phyloP scores from a whole-genome alignment of 2,888 invertebrate species.

The Hipparchia sbordonii region DNA sequence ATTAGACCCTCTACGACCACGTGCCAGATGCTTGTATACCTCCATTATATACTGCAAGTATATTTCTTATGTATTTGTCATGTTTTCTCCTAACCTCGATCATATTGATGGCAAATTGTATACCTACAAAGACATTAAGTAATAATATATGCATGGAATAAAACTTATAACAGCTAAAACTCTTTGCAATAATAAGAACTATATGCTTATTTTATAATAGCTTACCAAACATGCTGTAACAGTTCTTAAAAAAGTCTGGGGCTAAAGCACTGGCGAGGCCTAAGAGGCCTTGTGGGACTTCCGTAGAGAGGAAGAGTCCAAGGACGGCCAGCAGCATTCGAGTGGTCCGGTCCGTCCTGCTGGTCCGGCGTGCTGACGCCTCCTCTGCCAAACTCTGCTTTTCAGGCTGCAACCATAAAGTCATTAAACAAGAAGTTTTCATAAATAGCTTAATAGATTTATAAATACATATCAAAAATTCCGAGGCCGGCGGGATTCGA shows the following conservation, averaged over 20 bases:
- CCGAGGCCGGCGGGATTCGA: no score
- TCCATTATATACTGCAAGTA: neutral
- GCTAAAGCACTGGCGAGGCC: conserved; percentile 91
- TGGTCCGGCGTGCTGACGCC: conserved; percentile 63
- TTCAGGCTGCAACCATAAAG: conserved; percentile 57
- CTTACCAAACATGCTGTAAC: conserved; percentile 91
- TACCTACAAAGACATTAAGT: no score
- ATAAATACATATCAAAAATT: no score
- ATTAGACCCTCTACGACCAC: neutral
- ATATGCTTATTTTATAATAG: neutral
- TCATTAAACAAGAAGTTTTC: neutral
- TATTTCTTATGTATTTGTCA: no score
- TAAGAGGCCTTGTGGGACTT: conserved; percentile 94
- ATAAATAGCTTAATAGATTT: no score
- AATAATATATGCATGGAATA: no score
- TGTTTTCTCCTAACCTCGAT: no score
- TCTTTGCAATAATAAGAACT: no score
- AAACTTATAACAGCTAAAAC: no score
- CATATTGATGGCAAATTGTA: no score
- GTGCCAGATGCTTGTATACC: neutral
- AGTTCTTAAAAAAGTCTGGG: conserved; percentile 89
- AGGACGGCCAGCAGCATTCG: conserved; percentile 94
- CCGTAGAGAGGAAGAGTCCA: conserved; percentile 93
- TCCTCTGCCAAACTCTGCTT: conserved; percentile 75
- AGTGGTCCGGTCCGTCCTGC: conserved; percentile 91